A percentile compares a stretch with the other conserved stretches of the same genome.
These are phyloP conservation scores for Melolontha melolontha DNA, from an alignment of 2,888 invertebrate species.

Conservation along the genomic window DNA sequence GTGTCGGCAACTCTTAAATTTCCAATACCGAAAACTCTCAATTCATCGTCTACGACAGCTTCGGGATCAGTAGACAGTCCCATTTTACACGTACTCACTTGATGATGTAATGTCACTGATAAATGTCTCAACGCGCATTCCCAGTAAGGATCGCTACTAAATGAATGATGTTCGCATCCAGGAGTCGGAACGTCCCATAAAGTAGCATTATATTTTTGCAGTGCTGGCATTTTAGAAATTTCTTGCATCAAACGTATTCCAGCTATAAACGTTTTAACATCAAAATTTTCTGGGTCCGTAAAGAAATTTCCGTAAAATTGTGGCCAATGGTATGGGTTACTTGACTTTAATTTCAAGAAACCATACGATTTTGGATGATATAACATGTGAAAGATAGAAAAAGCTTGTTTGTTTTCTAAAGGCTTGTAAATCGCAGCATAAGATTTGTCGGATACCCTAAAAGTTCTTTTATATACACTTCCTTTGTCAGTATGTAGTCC, in stretches of 20 bases:
- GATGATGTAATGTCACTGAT: conserved; percentile 67
- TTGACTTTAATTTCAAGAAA: conserved; percentile 74
- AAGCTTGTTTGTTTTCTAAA: conserved; percentile 63
- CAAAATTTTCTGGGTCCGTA: conserved; percentile 66
- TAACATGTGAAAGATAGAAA: conserved; percentile 63
- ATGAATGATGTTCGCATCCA: conserved; percentile 64
- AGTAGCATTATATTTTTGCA: conserved; percentile 69
- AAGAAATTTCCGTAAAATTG: conserved; percentile 83
- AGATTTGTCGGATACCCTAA: background rate
- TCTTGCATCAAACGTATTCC: conserved; percentile 72
- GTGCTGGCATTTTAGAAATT: conserved; percentile 69
- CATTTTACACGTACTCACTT: conserved; percentile 75
- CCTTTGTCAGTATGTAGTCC: too few species aligned
- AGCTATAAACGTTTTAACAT: conserved; percentile 71
- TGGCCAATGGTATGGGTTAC: conserved; percentile 78
- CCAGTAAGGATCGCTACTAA: conserved; percentile 67
- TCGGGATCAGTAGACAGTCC: conserved; percentile 60
- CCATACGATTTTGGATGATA: conserved; percentile 79
- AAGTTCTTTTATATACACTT: too few species aligned
- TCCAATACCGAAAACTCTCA: conserved; percentile 71
- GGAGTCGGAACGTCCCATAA: conserved; percentile 67
- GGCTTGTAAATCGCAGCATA: conserved; percentile 56
- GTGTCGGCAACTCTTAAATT: conserved; percentile 76
- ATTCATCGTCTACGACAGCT: conserved; percentile 45
- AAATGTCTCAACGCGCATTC: conserved; percentile 66